These are phyloP conservation scores for Mormyrops attenuatus DNA, from an alignment of 2,797 vertebrate species.

Conservation along the genomic window DNA sequence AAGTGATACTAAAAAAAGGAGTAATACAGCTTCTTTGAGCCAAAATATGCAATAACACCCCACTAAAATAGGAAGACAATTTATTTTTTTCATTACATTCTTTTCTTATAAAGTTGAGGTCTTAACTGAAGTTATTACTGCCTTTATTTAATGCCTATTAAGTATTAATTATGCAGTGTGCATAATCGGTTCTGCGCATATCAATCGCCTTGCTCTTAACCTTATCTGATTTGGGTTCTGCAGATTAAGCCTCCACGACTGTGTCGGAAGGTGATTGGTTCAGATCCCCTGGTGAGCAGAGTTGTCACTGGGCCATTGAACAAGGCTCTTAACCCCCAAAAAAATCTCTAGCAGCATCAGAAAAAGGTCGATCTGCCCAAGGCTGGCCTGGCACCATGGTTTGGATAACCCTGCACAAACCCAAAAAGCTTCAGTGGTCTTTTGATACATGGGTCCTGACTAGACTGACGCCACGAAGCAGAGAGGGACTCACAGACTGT, in stretches of 20 bases:
- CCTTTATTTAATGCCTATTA: background rate
- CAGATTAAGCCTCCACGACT: background rate
- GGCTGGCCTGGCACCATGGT: background rate
- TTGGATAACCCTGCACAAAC: background rate
- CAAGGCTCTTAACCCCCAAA: background rate
- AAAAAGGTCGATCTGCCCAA: background rate
- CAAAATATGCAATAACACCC: background rate
- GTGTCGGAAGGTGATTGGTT: background rate
- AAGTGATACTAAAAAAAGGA: background rate
- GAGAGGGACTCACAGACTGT: background rate
- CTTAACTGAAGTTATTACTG: background rate
- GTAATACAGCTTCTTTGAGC: background rate
- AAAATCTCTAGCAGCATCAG: background rate
- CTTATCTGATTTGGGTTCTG: background rate
- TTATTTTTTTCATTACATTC: background rate
- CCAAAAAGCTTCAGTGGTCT: background rate
- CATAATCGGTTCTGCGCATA: background rate
- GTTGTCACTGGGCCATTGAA: background rate
- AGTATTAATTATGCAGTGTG: constrained; percentile 1
- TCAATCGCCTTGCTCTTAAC: background rate
- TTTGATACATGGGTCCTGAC: background rate
- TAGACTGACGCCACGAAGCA: background rate
- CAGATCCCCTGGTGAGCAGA: background rate
- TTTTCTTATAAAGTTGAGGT: background rate
- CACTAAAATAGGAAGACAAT: background rate